Evolutionary conservation across 2,888 invertebrate genomes (phyloP).

Genomic region (Drosophila neonasuta): DNA sequence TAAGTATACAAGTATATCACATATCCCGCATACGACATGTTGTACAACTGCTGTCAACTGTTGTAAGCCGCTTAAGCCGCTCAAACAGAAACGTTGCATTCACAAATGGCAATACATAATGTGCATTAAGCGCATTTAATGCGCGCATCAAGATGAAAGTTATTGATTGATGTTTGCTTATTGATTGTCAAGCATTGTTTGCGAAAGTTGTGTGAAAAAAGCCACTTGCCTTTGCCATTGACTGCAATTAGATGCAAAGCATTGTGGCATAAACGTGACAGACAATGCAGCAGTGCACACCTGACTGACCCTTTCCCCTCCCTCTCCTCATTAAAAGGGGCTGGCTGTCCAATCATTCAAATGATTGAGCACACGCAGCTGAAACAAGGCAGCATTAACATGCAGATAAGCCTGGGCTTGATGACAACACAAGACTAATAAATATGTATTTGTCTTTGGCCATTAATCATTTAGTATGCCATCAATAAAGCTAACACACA

Average conservation of each 20-base stretch:
- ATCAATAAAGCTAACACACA: slow-evolving; percentile 45
- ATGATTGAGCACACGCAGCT: slow-evolving; percentile 19
- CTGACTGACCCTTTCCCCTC: neutral
- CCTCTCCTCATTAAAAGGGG: slow-evolving; percentile 1
- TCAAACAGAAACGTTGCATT: slow-evolving; percentile 22
- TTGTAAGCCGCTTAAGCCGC: slow-evolving; percentile 65
- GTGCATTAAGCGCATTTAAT: slow-evolving; percentile 45
- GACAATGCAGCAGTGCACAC: slow-evolving; percentile 7
- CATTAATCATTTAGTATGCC: slow-evolving; percentile 65
- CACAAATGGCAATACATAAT: slow-evolving; percentile 41
- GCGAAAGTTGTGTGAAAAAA: neutral
- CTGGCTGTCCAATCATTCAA: slow-evolving; percentile 48
- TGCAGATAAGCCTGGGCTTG: slow-evolving; percentile 45
- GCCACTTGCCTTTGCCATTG: neutral
- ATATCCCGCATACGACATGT: slow-evolving; percentile 55
- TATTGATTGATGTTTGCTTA: slow-evolving; percentile 37
- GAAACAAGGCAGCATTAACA: slow-evolving; percentile 21
- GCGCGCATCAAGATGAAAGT: slow-evolving; percentile 16
- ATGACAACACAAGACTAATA: slow-evolving; percentile 55
- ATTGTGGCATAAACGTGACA: neutral
- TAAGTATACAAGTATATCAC: neutral
- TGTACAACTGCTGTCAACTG: slow-evolving; percentile 44
- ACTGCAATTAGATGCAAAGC: slow-evolving; percentile 10
- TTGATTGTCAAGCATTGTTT: slow-evolving; percentile 31
- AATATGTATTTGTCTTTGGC: slow-evolving; percentile 50